Evolutionary conservation across 2,113 vertebrate species (phyloP), one percentile per base, ranked within the genome.

Genomic region (Upupa epops): DNA sequence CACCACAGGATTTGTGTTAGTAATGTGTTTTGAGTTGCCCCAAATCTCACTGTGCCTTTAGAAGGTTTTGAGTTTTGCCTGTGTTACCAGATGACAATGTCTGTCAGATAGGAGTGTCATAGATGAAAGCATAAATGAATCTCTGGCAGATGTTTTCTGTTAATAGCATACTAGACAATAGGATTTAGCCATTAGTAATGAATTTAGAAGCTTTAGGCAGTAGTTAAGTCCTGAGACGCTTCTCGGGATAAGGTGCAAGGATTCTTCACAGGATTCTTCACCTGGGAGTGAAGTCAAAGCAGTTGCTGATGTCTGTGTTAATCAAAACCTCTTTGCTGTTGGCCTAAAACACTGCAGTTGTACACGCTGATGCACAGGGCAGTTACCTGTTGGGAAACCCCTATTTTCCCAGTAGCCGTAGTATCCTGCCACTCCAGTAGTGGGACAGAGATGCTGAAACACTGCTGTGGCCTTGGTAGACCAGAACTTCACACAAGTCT

Each of bases 401-500:
- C 29, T 87, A n/a, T n/a, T n/a, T n/a, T n/a, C n/a, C n/a, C n/a
- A n/a, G n/a, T n/a, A n/a, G n/a, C n/a, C n/a, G n/a, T n/a, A n/a
- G n/a, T n/a, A n/a, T 89, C 34, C 34, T 68, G 34, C 21, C 61
- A 8, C 3, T 59, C 48, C 17, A 34, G 55, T n/a, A 37, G 25
- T 1, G 1, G 51, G 31, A 11, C 0, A 5, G 45, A 54, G 66
- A 32, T 64, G 18, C n/a, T 29, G 24, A 55, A 64, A 31, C 3
- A 8, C 31, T 49, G 17, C 31, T 70, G 37, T 22, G 28, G 37
- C 17, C 4, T 34, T 52, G 28, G 16, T 13, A 65, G 59, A 55
- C 9, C 25, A 79, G 51, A 13, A 54, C 17, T 42, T 78, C 34
- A n/a, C 5, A 4, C 15, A 13, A 22, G 42, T 66, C 6, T 28